Percentiles rank a stretch among this genome's conserved stretches.
phyloP scores from a whole-genome alignment of 1,140 invertebrate species.

The Antheraea pernyi region DNA sequence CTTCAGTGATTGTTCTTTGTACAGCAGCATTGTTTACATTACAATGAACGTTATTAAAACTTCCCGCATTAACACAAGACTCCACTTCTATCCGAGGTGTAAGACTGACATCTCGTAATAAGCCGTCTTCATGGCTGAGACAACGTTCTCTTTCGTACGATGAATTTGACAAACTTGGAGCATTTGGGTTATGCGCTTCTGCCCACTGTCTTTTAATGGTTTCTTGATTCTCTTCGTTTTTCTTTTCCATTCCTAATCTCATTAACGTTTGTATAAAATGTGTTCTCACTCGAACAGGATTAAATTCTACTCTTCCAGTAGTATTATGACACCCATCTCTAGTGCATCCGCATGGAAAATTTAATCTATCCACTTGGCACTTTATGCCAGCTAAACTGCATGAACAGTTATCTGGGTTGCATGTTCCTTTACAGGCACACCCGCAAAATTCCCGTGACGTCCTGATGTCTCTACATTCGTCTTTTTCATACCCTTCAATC shows the following conservation, averaged over 20 bases:
- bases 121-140: slow-evolving; percentile 52
- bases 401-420: slow-evolving; percentile 96
- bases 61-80: slow-evolving; percentile 81
- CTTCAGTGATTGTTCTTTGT: slow-evolving; percentile 40
- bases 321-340: slow-evolving; percentile 96
- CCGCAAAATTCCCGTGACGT: slow-evolving; percentile 96
- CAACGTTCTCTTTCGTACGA: slow-evolving; percentile 53
- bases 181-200: slow-evolving; percentile 52
- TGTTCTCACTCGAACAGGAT: slow-evolving; percentile 96
- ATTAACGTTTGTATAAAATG: slow-evolving; percentile 98
- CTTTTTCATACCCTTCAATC: slow-evolving; percentile 96
- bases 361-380: slow-evolving; percentile 97
- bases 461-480: slow-evolving; percentile 95
- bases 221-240: slow-evolving; percentile 74
- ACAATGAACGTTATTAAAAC: slow-evolving; percentile 83
- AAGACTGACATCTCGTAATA: slow-evolving; percentile 79
- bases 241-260: slow-evolving; percentile 92
- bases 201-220: slow-evolving; percentile 63
- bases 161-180: slow-evolving; percentile 35
- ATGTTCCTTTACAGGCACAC: slow-evolving; percentile 95
- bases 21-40: slow-evolving; percentile 41
- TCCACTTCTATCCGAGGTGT: slow-evolving; percentile 81
- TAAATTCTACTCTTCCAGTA: slow-evolving; percentile 96
- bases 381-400: slow-evolving; percentile 97
- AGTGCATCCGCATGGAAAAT: slow-evolving; percentile 98